Evolutionary conservation across 2,113 vertebrate species (phyloP).

Genomic region (Sorex araneus): DNA sequence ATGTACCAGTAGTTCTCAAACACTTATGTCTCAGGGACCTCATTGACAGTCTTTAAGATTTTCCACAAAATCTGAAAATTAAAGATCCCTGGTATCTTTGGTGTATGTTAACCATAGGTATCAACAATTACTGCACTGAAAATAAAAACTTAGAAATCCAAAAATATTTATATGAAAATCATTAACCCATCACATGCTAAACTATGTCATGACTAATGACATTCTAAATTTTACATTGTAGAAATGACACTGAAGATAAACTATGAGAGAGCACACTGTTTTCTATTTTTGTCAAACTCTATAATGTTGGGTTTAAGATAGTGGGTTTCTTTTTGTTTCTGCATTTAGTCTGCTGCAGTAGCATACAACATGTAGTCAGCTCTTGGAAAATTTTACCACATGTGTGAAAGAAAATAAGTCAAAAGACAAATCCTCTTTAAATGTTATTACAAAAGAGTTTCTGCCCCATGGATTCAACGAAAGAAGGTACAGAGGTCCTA

Average conservation of each 20-base stretch:
- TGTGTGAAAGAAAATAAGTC: background rate
- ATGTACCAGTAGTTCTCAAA: background rate
- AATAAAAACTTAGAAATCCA: constrained; percentile 2
- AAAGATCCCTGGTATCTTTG: background rate
- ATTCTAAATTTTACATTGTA: background rate
- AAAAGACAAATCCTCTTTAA: constrained; percentile 41
- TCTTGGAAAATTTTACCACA: background rate
- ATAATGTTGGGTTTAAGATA: background rate
- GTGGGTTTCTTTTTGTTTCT: background rate
- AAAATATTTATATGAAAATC: constrained; percentile 31
- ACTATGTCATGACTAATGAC: constrained; percentile 27
- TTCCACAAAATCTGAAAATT: background rate
- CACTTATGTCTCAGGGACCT: background rate
- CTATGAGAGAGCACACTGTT: background rate
- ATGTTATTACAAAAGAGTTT: constrained; percentile 31
- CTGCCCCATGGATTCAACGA: background rate
- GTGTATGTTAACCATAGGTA: background rate
- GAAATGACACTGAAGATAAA: constrained; percentile 19
- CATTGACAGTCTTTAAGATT: background rate
- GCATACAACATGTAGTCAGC: background rate
- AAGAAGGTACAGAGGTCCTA: background rate
- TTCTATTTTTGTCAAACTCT: constrained; percentile 42
- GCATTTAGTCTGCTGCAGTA: background rate
- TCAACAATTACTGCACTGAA: background rate
- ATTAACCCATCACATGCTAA: background rate